These are phyloP conservation scores for Ctenodactylus gundi DNA, from an alignment of 2,113 vertebrate species.

Conservation along the genomic window DNA sequence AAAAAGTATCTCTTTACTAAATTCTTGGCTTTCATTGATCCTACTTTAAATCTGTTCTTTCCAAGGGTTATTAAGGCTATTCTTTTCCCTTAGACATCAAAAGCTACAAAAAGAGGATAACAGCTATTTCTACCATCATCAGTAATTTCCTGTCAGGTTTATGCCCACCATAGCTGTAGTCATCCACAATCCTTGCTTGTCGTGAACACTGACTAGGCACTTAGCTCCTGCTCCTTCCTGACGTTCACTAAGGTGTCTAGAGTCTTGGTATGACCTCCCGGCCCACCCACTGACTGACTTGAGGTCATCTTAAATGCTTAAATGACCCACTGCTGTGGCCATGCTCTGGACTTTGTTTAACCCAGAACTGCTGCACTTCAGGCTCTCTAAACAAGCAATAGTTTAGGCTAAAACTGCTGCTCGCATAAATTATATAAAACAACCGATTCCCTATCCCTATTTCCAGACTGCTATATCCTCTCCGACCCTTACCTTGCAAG, in stretches of 20 bases:
- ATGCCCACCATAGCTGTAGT: not conserved
- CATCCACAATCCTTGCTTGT: not conserved
- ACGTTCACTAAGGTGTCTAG: not conserved
- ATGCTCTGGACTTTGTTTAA: not conserved
- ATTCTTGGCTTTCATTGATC: slow-evolving; percentile 22
- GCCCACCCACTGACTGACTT: not conserved
- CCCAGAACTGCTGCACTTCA: not conserved
- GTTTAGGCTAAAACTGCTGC: not conserved
- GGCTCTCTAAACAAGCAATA: not conserved
- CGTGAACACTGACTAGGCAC: not conserved
- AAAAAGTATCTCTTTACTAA: slow-evolving; percentile 4
- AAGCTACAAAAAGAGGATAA: not conserved
- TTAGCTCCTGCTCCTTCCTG: not conserved
- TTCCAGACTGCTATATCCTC: not conserved
- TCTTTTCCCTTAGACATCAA: slow-evolving; percentile 5
- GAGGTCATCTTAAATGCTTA: not conserved
- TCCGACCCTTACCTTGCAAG: not conserved
- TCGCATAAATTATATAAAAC: not conserved
- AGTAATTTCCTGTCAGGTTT: not conserved
- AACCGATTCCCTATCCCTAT: not conserved
- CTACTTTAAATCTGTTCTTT: slow-evolving; percentile 15
- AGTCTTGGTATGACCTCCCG: not conserved
- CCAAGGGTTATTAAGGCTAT: not conserved
- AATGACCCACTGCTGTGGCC: not conserved
- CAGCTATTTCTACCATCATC: not conserved